Base-by-base conservation (phyloP, 2,888 invertebrate species). In the Perithous albicinctus region DNA sequence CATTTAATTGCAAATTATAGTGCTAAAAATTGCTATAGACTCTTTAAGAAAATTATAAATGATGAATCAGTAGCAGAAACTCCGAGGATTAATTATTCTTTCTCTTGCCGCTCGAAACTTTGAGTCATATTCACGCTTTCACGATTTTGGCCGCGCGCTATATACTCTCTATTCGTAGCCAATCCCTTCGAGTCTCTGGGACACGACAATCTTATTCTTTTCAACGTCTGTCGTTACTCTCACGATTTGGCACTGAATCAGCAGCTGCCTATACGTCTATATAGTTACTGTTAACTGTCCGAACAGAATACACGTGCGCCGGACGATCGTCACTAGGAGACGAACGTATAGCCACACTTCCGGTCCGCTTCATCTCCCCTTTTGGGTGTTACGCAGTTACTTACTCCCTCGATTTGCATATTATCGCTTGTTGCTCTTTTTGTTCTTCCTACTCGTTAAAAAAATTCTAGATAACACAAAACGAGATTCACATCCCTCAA, bases 311-410 rank as follows among this genome's bases (percentile, higher is more conserved):
- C 69, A 75, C 81, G 74, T 70, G 78, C 69, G 70, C 56, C 70
- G 69, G 63, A 59, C 78, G 64, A 59, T 70, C 66, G 76, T 84
- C 85, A 85, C 82, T 82, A 81, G 84, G 83, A 87, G 87, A 86
- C 85, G 84, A 61, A 81, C 32, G 6, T 59, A 73, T 73, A 75
- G 67, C 74, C 83, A 51, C 63, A 75, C 78, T 84, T 80, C 85
- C 82, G 80, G 77, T 51, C 54, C 51, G 67, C 46, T 51, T 26
- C 38, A 51, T 46, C 26, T 12, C 32, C 56, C 6, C 35, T 20
- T 54, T 23, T 10, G 29, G 20, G 46, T 63, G 43, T 29, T 41
- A 59, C 48, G 54, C 20, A 18, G 51, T 66, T 63, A 64, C 46
- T 29, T 75, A 76, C 29, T 29, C 6, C 8, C 35, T 75, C 64